A percentile compares a stretch with the other conserved stretches of the same genome.
Evolutionary conservation across 2,113 vertebrate genomes (phyloP).

Genomic region (Actinemys pallida): DNA sequence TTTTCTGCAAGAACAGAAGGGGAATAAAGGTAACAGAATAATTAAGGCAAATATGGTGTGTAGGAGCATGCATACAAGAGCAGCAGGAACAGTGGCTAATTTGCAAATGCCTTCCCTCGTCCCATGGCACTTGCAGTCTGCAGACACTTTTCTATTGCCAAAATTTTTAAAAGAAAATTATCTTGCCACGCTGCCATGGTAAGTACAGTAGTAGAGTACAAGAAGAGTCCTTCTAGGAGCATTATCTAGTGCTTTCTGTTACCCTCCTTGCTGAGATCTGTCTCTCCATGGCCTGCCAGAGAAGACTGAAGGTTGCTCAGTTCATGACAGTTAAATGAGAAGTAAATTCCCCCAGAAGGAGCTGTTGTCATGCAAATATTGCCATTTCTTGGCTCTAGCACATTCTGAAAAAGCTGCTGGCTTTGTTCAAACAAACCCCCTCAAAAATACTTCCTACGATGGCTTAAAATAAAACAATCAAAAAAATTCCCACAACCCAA

Average conservation of each 20-base stretch:
- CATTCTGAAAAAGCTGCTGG: neutral
- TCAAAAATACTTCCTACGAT: neutral
- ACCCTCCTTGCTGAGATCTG: neutral
- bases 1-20: conserved; percentile 65
- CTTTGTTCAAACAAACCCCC: neutral
- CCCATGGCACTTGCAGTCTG: neutral
- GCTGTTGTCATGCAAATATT: neutral
- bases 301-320: conserved; percentile 36
- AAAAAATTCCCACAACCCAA: neutral
- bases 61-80: neutral
- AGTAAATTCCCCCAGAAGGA: conserved; percentile 18
- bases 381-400: neutral
- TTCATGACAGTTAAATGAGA: conserved; percentile 40
- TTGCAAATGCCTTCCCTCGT: neutral
- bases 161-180: neutral
- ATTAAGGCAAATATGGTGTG: neutral
- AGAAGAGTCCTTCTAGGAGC: neutral
- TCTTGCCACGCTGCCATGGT: neutral
- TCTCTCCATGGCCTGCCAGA: neutral
- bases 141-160: neutral
- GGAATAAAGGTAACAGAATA: conserved; percentile 25
- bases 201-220: neutral
- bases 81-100: neutral
- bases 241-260: neutral
- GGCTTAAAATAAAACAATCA: neutral